Evolutionary conservation across 2,888 invertebrate genomes (phyloP), one percentile per base, ranked within the genome.

Genomic region (Drosophila neonasuta): DNA sequence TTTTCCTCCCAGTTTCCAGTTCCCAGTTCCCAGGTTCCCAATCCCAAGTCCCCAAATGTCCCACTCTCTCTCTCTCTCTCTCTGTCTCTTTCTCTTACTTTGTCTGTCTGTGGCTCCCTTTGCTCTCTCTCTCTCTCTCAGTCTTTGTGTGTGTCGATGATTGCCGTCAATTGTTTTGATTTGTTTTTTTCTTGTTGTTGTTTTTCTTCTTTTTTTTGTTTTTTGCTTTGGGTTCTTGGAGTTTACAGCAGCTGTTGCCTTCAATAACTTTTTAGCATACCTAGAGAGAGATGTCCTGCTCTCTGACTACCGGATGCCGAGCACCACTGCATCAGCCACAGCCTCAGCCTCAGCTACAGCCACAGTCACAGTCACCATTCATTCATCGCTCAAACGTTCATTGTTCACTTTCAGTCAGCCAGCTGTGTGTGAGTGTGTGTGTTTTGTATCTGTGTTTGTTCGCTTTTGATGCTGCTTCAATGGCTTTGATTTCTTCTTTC

Each of bases 141-240:
- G 30, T 45, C 20, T 45, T 45, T 44, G 10, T 48, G 13, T 29
- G 15, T 52, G 36, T 51, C 75, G 72, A 77, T 87, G 88, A 86
- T 88, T 86, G 89, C 83, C 77, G 86, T 77, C 87, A 84, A 89
- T 88, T 89, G 89, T 87, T 86, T 87, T 85, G 82, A 85, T 79
- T 86, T 78, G 60, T 64, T 55, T 52, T 54, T 30, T 34, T 51
- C 50, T 49, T 32, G 45, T 54, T 56, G 34, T 49, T 49, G 51
- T 41, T 55, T 46, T 67, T 36, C 55, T 51, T 65, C n/a, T 52
- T 29, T 32, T 50, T 52, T 32, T 50, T 52, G 32, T 49, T 51
- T 41, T 54, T 45, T 68, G 32, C 57, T 54, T 63, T 20, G 49
- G 58, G 32, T 67, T 63, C 39, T 46, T 50, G 61, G 46, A 56